These are phyloP conservation scores for Podarcis raffonei DNA, from an alignment of 2,113 vertebrate species.

Conservation along the genomic window DNA sequence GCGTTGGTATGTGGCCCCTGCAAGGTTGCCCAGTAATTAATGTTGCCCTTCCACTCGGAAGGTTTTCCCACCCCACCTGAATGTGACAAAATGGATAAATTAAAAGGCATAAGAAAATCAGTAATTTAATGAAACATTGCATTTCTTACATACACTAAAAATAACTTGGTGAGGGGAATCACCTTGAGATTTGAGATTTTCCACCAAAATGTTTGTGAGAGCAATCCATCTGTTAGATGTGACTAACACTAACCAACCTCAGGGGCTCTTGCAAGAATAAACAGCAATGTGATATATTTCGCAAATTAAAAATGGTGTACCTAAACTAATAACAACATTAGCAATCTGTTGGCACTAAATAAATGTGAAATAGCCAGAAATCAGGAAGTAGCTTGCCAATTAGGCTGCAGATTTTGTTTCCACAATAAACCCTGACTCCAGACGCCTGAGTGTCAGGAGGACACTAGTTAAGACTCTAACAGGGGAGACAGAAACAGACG, in stretches of 20 bases:
- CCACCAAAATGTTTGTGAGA: too few relatives aligned
- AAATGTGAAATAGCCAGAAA: background rate
- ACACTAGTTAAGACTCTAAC: constrained; percentile 48
- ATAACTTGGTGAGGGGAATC: background rate
- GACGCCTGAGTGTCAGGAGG: constrained; percentile 41
- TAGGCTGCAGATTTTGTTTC: constrained; percentile 37
- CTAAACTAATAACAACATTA: background rate
- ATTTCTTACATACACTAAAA: too few relatives aligned
- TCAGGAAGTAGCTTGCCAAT: background rate
- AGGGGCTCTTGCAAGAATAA: background rate
- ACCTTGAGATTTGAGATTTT: background rate
- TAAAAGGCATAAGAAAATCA: background rate
- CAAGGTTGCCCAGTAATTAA: too few relatives aligned
- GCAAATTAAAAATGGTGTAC: background rate
- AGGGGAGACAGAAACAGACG: constrained; percentile 59
- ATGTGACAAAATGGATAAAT: background rate
- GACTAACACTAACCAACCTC: background rate
- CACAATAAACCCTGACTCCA: constrained; percentile 42
- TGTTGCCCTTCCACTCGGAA: too few relatives aligned
- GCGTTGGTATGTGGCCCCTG: too few relatives aligned
- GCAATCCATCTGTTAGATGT: background rate
- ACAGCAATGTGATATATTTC: background rate
- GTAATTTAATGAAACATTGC: background rate
- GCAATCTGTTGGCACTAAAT: constrained; percentile 19
- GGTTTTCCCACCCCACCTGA: background rate